A percentile compares a stretch with the other conserved stretches of the same genome.
phyloP scores from a whole-genome alignment of 2,888 invertebrate species.

The Meliscaeva auricollis region DNA sequence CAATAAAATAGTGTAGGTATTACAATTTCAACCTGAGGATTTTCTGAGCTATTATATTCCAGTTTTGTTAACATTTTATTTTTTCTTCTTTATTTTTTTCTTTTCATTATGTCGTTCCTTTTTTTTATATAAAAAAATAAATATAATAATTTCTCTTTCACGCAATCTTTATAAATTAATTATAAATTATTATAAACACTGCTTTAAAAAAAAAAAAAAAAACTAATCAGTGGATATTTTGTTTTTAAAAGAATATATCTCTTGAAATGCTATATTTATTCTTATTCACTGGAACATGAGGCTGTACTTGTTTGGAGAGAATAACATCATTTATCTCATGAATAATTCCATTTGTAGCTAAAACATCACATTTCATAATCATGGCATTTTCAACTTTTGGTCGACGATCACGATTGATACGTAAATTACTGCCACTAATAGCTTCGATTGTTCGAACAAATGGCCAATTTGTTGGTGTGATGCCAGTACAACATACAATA shows the following conservation, averaged over 20 bases:
- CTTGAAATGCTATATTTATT: conserved; percentile 64
- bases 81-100: conserved; percentile 5
- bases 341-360: conserved; percentile 83
- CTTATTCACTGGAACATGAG: conserved; percentile 13
- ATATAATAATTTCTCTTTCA: conserved; percentile 54
- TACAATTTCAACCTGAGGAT: conserved; percentile 46
- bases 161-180: conserved; percentile 42
- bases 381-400: conserved; percentile 84
- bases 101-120: conserved; percentile 5
- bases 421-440: conserved; percentile 81
- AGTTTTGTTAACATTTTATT: background rate
- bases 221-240: background rate
- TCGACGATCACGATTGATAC: conserved; percentile 83
- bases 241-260: conserved; percentile 73
- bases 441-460: conserved; percentile 83
- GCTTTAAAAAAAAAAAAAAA: background rate
- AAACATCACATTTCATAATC: conserved; percentile 83
- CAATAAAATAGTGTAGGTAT: conserved; percentile 1
- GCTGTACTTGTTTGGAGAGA: conserved; percentile 76
- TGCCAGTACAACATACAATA: conserved; percentile 84
- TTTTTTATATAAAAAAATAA: conserved; percentile 48
- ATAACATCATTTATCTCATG: conserved; percentile 84
- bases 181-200: conserved; percentile 37
- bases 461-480: conserved; percentile 84
- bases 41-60: background rate